Evolutionary conservation across 2,888 invertebrate genomes (phyloP).

Genomic region (Ferrisia virgata): DNA sequence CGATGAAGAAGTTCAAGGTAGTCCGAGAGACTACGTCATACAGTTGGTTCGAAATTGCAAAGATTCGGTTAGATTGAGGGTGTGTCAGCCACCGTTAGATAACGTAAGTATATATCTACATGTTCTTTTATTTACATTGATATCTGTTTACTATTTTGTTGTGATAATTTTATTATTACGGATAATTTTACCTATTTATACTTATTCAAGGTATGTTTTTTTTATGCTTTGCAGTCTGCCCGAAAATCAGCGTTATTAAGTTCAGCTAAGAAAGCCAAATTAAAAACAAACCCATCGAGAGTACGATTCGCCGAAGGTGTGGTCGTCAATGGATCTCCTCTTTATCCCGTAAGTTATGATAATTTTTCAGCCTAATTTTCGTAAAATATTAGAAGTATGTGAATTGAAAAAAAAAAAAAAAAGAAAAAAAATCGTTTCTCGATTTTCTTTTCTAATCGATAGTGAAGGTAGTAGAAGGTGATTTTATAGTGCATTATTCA

Average conservation of each 20-base stretch:
- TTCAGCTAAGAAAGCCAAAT: slow-evolving; percentile 79
- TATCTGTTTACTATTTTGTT: neutral
- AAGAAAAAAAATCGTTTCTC: no score
- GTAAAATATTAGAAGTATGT: no score
- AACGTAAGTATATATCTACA: slow-evolving; percentile 56
- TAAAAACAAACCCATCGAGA: slow-evolving; percentile 75
- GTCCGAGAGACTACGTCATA: slow-evolving; percentile 85
- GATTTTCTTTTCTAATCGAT: neutral
- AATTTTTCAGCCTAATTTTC: no score
- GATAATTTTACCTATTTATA: neutral
- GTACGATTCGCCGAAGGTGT: slow-evolving; percentile 88
- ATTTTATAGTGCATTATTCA: no score
- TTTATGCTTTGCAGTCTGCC: slow-evolving; percentile 54
- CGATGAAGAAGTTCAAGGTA: slow-evolving; percentile 81
- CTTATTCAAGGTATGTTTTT: neutral
- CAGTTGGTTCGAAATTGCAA: slow-evolving; percentile 79
- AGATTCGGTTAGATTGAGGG: slow-evolving; percentile 70
- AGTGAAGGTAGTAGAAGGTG: no score
- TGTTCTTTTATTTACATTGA: neutral
- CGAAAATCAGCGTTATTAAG: slow-evolving; percentile 80
- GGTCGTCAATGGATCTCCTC: slow-evolving; percentile 77
- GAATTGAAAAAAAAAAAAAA: neutral
- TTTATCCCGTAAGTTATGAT: slow-evolving; percentile 51
- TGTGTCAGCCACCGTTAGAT: slow-evolving; percentile 76
- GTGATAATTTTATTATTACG: no score